Base-by-base conservation (phyloP, 2,797 vertebrate species). In the Pipistrellus kuhlii region DNA sequence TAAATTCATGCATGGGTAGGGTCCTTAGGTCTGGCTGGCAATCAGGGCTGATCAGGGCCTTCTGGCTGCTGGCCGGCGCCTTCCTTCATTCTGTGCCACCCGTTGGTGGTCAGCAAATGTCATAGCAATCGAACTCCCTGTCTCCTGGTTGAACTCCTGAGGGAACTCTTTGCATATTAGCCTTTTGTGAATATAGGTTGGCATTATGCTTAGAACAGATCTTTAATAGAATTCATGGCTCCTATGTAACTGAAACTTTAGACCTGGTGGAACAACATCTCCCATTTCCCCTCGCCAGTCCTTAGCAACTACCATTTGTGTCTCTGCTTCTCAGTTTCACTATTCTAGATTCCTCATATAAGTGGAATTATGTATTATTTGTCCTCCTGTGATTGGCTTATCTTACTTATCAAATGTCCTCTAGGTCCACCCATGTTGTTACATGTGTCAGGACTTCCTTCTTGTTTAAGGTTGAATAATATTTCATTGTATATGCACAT, bases 301-400 rank as follows among this genome's bases (percentile, higher is more conserved):
- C 1, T 23, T 17, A 14, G 75, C 6, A 30, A 14, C 15, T 44
- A 15, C 2, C 13, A 64, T 9, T n/a, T n/a, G 18, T 9, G 13
- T 23, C 8, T 81, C 32, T 23, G 76, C 27, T 64, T 32, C 15
- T 4, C 27, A 53, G 11, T 21, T 59, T 20, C 20, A n/a, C 15
- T 27, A 0, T 27, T 17, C 5, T 3, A 2, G 35, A 53, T 53
- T 17, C 30, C 6, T 21, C 21, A 3, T 0, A 5, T 6, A 12
- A 12, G 4, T 15, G 35, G 53, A 30, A 30, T 53, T 23, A 11
- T 6, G 8, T 53, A 23, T 55, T 6, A 27, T 20, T 7, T 41
- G 15, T 17, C 15, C 21, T 8, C n/a, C 32, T 21, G 15, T 41
- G 46, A 21, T 66, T 6, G 46, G 44, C 11, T 62, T 62, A 41